These are phyloP conservation scores for Premnoplex brunnescens DNA, from an alignment of 2,797 vertebrate genomes.

Conservation along the genomic window DNA sequence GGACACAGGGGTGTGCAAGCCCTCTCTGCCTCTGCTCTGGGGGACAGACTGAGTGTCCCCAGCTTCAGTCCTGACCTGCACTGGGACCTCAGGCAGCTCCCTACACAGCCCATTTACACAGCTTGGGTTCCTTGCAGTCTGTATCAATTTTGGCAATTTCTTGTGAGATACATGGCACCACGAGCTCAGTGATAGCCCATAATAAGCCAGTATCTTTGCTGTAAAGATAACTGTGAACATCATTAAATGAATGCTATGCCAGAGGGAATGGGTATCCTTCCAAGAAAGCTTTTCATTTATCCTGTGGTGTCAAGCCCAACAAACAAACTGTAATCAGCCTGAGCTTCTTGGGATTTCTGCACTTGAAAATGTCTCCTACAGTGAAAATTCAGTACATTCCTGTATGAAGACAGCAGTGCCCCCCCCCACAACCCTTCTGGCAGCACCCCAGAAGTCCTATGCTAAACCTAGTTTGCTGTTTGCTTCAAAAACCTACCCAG, in stretches of 20 bases:
- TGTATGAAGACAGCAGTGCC: background rate
- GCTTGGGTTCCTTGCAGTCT: background rate
- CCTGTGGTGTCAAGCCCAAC: constrained; percentile 15
- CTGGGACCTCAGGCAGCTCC: background rate
- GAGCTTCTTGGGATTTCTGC: constrained; percentile 40
- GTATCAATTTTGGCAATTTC: constrained; percentile 1
- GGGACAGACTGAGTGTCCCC: background rate
- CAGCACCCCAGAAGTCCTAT: background rate
- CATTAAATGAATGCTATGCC: constrained; percentile 21
- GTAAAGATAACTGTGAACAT: constrained; percentile 49
- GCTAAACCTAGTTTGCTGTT: background rate
- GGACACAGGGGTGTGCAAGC: constrained; percentile 30
- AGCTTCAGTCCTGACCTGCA: background rate
- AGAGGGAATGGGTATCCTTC: constrained; percentile 30
- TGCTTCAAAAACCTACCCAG: background rate
- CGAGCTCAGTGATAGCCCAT: background rate
- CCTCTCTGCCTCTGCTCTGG: background rate
- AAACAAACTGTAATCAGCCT: constrained; percentile 37
- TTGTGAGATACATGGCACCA: background rate
- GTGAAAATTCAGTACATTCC: background rate
- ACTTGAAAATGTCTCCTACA: background rate
- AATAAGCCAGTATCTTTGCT: constrained; percentile 32
- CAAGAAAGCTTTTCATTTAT: constrained; percentile 54
- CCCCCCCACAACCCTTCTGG: background rate
- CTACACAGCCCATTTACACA: background rate